Percentiles rank a stretch among this genome's conserved stretches.
Evolutionary conservation across 2,113 vertebrate genomes (phyloP).

Genomic region (Sarotherodon lohbergeri): DNA sequence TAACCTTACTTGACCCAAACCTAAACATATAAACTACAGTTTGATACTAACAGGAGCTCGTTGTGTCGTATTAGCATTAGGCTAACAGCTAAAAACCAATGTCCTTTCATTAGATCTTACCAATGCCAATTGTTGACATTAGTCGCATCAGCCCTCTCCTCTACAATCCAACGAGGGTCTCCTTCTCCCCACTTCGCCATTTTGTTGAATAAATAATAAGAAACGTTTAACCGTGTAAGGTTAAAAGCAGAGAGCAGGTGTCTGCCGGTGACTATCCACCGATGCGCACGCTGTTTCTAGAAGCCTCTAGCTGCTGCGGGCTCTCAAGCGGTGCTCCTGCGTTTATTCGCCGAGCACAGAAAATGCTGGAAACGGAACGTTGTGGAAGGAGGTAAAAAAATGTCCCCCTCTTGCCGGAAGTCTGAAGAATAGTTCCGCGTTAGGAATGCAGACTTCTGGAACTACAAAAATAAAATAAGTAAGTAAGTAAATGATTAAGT

Average conservation of each 20-base stretch:
- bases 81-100: conserved; percentile 5
- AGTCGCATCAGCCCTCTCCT: conserved; percentile 94
- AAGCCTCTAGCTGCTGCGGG: conserved; percentile 51
- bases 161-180: conserved; percentile 98
- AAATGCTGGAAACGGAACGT: conserved; percentile 70
- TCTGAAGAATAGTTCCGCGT: neutral
- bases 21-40: neutral
- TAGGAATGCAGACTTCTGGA: neutral
- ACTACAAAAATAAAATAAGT: neutral
- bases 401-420: neutral
- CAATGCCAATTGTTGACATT: conserved; percentile 99
- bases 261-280: conserved; percentile 16
- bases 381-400: neutral
- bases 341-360: conserved; percentile 40
- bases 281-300: conserved; percentile 70
- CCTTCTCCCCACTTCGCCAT: conserved; percentile 99
- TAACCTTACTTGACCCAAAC: rapidly evolving
- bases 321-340: neutral
- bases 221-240: rapidly evolving
- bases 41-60: neutral
- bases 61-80: conserved; percentile 24
- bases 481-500: neutral
- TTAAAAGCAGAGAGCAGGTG: neutral
- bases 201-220: neutral
- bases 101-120: conserved; percentile 65